Base-by-base conservation (phyloP, 2,888 invertebrate species). In the Polyploca ridens region DNA sequence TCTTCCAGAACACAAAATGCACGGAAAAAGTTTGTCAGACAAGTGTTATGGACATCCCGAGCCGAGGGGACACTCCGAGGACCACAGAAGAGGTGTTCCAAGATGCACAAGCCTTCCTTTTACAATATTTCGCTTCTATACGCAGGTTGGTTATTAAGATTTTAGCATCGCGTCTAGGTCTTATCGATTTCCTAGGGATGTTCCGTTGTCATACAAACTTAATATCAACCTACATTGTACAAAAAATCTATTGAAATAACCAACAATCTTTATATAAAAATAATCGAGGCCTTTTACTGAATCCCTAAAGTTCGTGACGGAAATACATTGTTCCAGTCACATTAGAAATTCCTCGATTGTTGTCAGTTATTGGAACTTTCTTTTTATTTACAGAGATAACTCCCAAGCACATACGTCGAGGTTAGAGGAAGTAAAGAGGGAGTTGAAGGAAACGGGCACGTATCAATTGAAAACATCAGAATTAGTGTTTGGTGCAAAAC, bases 381-480 rank as follows among this genome's bases (percentile, higher is more conserved):
- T 14, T 41, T 58, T 57, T 63, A 64, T 66, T 76, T 72, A 4
- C 77, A 98, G 98, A 87, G 95, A 95, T 74, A 96, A 97, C 85
- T 97, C 97, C 63, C 96, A 96, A 14, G 96, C 97, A 0, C 98
- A 98, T 82, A 93, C 94, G 63, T 93, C 95, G 5, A 95, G 99
- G 77, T 96, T 97, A 95, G 95, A 96, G 67, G 97, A 97, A 84
- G 96, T 99, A 14, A 95, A 96, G 74, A 95, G 95, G 64, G 97
- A 97, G 86, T 95, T 99, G 14, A 88, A 95, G 14, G 87, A 94
- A 4, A 96, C 94, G 3, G 97, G 98, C n/a, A 97, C 97, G 44
- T 99, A 99, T 91, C 97, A 98, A 78, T 94, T 99, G 75, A 98
- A 98, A 35, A 97, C 97, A 83, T 97, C 98, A 0, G 99, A 99